A percentile compares a stretch with the other conserved stretches of the same genome.
These are phyloP conservation scores for Sisyra terminalis DNA, from an alignment of 2,888 invertebrate genomes.

Conservation along the genomic window DNA sequence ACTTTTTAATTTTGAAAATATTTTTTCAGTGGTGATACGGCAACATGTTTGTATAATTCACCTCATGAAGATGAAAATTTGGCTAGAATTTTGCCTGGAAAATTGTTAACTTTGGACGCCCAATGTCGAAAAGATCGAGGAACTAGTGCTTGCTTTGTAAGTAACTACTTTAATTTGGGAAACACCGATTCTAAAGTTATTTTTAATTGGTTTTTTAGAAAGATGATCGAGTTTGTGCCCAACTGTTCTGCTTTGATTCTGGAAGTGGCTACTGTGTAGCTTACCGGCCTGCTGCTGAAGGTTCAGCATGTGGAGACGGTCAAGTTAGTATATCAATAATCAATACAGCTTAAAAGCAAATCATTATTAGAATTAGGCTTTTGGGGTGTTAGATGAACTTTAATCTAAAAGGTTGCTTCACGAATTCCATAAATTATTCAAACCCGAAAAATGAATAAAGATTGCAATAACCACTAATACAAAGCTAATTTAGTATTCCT, in stretches of 20 bases:
- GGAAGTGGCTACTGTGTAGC: slow-evolving; percentile 92
- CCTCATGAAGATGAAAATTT: slow-evolving; percentile 86
- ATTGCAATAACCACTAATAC: too few species aligned
- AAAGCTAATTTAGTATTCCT: too few species aligned
- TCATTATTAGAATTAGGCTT: too few species aligned
- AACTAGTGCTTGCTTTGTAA: slow-evolving; percentile 66
- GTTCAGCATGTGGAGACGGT: slow-evolving; percentile 84
- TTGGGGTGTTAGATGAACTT: too few species aligned
- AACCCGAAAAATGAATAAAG: too few species aligned
- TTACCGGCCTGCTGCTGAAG: slow-evolving; percentile 87
- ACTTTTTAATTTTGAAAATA: slow-evolving; percentile 7
- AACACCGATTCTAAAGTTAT: too few species aligned
- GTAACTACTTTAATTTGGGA: too few species aligned
- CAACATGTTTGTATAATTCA: slow-evolving; percentile 82
- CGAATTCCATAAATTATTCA: too few species aligned
- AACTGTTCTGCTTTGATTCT: slow-evolving; percentile 88
- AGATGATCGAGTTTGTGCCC: slow-evolving; percentile 89
- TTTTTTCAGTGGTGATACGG: slow-evolving; percentile 72
- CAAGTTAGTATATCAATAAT: slow-evolving; percentile 57
- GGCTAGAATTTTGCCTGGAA: slow-evolving; percentile 77
- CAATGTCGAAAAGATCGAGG: slow-evolving; percentile 87
- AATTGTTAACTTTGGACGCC: slow-evolving; percentile 75
- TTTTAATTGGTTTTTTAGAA: slow-evolving; percentile 36
- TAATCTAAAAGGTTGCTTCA: too few species aligned
- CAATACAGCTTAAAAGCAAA: too few species aligned